Evolutionary conservation across 2,888 invertebrate genomes (phyloP).

Genomic region (Gortyna flavago): DNA sequence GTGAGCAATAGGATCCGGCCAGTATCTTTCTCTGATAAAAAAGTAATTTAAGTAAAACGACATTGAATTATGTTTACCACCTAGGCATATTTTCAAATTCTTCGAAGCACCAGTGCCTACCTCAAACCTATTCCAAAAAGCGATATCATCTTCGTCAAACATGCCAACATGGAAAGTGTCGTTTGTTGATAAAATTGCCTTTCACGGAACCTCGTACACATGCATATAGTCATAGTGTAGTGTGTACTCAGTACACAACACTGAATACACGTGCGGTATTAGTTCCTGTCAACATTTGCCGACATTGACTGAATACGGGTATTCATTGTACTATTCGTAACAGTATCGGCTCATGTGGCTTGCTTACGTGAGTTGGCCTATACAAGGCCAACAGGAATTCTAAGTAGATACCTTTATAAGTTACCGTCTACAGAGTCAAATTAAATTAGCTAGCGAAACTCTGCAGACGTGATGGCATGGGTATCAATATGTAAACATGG

Average conservation of each 20-base stretch:
- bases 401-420: not conserved
- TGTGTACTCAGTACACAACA: conserved; percentile 41
- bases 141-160: conserved; percentile 54
- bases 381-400: conserved; percentile 5
- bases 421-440: too few species aligned
- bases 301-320: conserved; percentile 46
- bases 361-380: conserved; percentile 11
- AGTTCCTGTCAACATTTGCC: conserved; percentile 57
- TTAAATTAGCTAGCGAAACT: too few species aligned
- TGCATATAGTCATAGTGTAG: not conserved
- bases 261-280: conserved; percentile 48
- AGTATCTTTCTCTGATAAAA: not conserved
- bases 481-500: too few species aligned
- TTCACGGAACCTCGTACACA: conserved; percentile 35
- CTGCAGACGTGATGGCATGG: too few species aligned
- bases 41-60: not conserved
- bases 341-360: conserved; percentile 36
- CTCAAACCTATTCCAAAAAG: conserved; percentile 20
- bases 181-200: conserved; percentile 48
- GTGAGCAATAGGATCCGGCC: not conserved
- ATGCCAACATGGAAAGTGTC: conserved; percentile 24
- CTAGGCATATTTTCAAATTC: conserved; percentile 13
- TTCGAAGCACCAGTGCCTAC: conserved; percentile 28
- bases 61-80: not conserved
- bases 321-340: conserved; percentile 44